These are phyloP conservation scores for Chamaea fasciata DNA, from an alignment of 2,113 vertebrate genomes.

Conservation along the genomic window DNA sequence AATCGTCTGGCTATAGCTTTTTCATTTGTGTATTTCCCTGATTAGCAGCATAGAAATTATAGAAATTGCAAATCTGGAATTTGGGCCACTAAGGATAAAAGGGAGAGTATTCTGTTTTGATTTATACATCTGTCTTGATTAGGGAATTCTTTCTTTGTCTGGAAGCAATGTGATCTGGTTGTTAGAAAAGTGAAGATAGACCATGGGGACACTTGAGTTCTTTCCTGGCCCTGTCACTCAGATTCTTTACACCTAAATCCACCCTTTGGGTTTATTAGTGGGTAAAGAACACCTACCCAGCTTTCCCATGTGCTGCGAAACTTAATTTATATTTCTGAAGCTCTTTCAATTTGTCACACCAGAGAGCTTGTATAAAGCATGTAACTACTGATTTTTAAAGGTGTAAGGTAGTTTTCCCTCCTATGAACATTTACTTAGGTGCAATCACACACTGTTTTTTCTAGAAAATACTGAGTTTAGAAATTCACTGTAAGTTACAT, in stretches of 20 bases:
- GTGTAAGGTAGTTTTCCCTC: not conserved
- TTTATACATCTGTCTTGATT: not conserved
- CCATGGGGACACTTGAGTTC: not conserved
- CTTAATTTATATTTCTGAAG: not conserved
- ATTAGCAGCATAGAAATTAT: not conserved
- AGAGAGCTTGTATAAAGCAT: not conserved
- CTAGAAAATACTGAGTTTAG: not conserved
- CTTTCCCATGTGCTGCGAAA: not conserved
- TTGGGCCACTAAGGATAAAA: not conserved
- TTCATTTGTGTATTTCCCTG: not conserved
- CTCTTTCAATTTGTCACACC: not conserved
- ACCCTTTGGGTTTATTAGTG: constrained; percentile 8
- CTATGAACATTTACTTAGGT: not conserved
- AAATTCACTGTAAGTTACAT: not conserved
- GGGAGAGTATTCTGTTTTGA: not conserved
- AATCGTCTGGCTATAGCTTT: not conserved
- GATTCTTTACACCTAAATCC: not conserved
- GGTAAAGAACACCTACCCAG: not conserved
- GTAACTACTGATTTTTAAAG: not conserved
- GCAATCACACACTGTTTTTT: not conserved
- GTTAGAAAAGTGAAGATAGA: constrained; percentile 3
- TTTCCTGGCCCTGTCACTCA: not conserved
- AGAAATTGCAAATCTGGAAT: not conserved
- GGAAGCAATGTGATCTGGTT: not conserved
- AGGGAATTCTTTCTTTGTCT: constrained; percentile 28